phyloP scores from a whole-genome alignment of 2,888 invertebrate genomes.

The Morpho achilles region DNA sequence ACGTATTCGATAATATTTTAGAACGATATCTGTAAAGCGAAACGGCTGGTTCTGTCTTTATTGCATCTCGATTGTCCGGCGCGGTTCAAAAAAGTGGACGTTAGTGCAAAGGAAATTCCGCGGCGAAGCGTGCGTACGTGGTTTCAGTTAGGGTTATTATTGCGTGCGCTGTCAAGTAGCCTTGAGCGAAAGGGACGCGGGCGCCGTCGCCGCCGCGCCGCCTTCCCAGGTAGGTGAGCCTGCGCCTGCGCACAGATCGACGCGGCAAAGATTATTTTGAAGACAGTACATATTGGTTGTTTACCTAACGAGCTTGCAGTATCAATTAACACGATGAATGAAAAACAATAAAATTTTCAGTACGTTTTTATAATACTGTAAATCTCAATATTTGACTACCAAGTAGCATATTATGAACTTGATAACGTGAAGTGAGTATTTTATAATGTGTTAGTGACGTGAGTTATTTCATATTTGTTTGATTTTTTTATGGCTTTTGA shows the following conservation, averaged over 20 bases:
- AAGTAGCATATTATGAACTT: too few relatives aligned
- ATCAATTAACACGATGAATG: too few relatives aligned
- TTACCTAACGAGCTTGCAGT: too few relatives aligned
- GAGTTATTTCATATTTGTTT: too few relatives aligned
- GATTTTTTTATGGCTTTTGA: too few relatives aligned
- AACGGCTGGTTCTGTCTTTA: slow-evolving; percentile 29
- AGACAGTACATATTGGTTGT: slow-evolving; percentile 18
- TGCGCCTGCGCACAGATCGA: slow-evolving; percentile 37
- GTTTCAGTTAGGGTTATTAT: slow-evolving; percentile 37
- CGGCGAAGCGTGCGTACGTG: slow-evolving; percentile 7
- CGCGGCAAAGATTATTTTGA: slow-evolving; percentile 38
- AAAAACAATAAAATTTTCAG: too few relatives aligned
- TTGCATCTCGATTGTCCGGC: slow-evolving; percentile 43
- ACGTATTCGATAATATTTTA: slow-evolving; percentile 1
- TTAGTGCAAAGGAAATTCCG: slow-evolving; percentile 26
- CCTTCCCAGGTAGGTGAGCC: slow-evolving; percentile 53
- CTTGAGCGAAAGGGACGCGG: slow-evolving; percentile 71
- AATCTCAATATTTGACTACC: too few relatives aligned
- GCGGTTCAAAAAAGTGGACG: slow-evolving; percentile 39
- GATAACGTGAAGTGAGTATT: too few relatives aligned
- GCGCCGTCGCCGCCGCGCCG: slow-evolving; percentile 48
- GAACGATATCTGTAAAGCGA: slow-evolving; percentile 14
- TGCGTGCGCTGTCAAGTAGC: slow-evolving; percentile 39
- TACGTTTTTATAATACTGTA: too few relatives aligned
- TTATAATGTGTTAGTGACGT: too few relatives aligned